These are phyloP conservation scores for Dascillus cervinus DNA, from an alignment of 2,888 invertebrate species.

Conservation along the genomic window DNA sequence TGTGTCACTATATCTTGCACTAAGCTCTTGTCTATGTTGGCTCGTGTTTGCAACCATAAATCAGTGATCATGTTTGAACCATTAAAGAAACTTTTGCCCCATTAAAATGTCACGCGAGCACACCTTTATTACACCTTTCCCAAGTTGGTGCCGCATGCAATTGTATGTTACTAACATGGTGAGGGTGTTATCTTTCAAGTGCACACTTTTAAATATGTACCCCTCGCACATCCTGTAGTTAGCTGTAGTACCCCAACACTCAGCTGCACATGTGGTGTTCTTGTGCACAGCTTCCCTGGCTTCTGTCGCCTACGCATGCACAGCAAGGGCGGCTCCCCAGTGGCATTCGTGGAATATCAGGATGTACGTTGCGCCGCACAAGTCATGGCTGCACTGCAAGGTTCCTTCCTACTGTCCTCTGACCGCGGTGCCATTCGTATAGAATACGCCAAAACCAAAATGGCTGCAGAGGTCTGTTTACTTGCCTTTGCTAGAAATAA, in stretches of 20 bases:
- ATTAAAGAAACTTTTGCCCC: too few species aligned
- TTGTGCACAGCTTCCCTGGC: slow-evolving; percentile 89
- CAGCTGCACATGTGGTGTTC: slow-evolving; percentile 40
- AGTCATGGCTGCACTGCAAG: slow-evolving; percentile 91
- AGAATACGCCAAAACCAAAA: slow-evolving; percentile 98
- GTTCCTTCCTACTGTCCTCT: slow-evolving; percentile 91
- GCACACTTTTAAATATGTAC: slow-evolving; percentile 22
- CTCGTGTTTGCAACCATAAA: too few species aligned
- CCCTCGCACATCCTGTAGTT: slow-evolving; percentile 25
- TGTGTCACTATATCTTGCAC: slow-evolving; percentile 35
- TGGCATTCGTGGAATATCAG: slow-evolving; percentile 97
- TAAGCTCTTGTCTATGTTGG: too few species aligned
- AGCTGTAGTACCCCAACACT: slow-evolving; percentile 30
- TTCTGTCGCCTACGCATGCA: slow-evolving; percentile 96
- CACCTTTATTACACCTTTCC: slow-evolving; percentile 23
- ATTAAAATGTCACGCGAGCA: slow-evolving; percentile 22
- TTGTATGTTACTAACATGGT: slow-evolving; percentile 21
- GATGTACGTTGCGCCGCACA: slow-evolving; percentile 86
- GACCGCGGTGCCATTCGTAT: slow-evolving; percentile 96
- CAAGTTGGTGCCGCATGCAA: slow-evolving; percentile 30
- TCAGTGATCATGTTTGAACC: too few species aligned
- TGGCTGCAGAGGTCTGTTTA: slow-evolving; percentile 72
- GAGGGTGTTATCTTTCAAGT: slow-evolving; percentile 27
- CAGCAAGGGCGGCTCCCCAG: slow-evolving; percentile 83
- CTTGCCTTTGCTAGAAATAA: slow-evolving; percentile 17